Evolutionary conservation across 2,113 vertebrate species (phyloP), one percentile per base, ranked within the genome.

Genomic region (Rhinolophus ferrumequinum): DNA sequence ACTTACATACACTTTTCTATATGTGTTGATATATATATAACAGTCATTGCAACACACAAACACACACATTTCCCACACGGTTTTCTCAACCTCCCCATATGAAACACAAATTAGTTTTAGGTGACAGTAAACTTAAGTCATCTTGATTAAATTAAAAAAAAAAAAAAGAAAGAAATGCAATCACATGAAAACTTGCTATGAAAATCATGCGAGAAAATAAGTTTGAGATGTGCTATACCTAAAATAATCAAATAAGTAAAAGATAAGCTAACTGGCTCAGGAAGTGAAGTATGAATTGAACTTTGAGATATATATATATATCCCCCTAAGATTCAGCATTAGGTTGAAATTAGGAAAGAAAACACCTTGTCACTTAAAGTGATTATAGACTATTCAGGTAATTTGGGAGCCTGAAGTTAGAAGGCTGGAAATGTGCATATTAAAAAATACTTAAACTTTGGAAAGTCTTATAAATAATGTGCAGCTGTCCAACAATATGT

Each of bases 371-470:
- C 82, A 86, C 54, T 67, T 69, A 26, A 73, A 83, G 52, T 88
- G 44, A 86, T 93, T 93, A 75, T 54, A 38, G 75, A 70, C 50
- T 88, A 16, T 64, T 81, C 35, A 91, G 35, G 26, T 96, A 82
- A 87, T 76, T 95, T 66, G 83, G 79, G 94, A 95, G 30, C 16
- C 60, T 88, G 11, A 96, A 81, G 50, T 88, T 90, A 86, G 79
- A 93, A 21, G 69, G 44, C 93, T 94, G 91, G 33, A 97, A 97
- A 92, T 97, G 93, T 90, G 96, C 93, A 96, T 97, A 95, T 96
- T 97, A 88, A 92, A 88, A 97, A 95, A 94, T 82, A 97, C 86
- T 98, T 97, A 95, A 97, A 97, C 85, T 98, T 96, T 93, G 94
- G 62, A 94, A 93, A 88, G 58, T 88, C 88, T 96, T 98, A 95